These are phyloP conservation scores for Nasua narica DNA, from an alignment of 2,797 vertebrate species.

Conservation along the genomic window DNA sequence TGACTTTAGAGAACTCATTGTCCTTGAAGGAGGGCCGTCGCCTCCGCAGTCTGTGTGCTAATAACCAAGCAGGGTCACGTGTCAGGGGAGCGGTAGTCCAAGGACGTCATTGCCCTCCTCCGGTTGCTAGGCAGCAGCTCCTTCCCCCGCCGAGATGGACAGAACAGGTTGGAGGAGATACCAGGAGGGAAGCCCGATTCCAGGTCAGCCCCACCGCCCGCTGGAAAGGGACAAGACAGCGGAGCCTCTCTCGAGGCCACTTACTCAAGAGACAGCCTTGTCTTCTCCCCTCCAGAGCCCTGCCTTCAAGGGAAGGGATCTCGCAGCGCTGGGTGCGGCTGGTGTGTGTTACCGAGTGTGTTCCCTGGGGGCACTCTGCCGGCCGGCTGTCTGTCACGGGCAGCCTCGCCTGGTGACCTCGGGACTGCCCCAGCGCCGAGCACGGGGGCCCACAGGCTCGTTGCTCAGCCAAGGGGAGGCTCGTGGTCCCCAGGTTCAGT, in stretches of 20 bases:
- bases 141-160: conserved; percentile 26
- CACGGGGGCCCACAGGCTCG: neutral
- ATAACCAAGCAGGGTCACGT: conserved; percentile 36
- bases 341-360: neutral
- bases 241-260: conserved; percentile 56
- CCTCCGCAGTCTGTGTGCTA: neutral
- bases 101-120: conserved; percentile 25
- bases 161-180: conserved; percentile 45
- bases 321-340: neutral
- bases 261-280: conserved; percentile 24
- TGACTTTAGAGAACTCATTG: neutral
- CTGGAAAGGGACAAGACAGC: conserved; percentile 26
- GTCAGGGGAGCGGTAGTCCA: neutral
- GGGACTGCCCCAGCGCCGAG: neutral
- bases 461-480: fast-evolving
- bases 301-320: neutral
- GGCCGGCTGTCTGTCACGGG: fast-evolving
- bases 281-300: neutral
- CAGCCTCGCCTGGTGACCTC: neutral
- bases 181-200: neutral
- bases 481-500: fast-evolving
- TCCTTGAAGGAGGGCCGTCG: neutral
- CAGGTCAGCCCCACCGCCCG: neutral
- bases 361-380: neutral
- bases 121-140: conserved; percentile 31